Percentiles rank a stretch among this genome's conserved stretches.
phyloP scores from a whole-genome alignment of 2,113 vertebrate species.

The Phaethon lepturus region DNA sequence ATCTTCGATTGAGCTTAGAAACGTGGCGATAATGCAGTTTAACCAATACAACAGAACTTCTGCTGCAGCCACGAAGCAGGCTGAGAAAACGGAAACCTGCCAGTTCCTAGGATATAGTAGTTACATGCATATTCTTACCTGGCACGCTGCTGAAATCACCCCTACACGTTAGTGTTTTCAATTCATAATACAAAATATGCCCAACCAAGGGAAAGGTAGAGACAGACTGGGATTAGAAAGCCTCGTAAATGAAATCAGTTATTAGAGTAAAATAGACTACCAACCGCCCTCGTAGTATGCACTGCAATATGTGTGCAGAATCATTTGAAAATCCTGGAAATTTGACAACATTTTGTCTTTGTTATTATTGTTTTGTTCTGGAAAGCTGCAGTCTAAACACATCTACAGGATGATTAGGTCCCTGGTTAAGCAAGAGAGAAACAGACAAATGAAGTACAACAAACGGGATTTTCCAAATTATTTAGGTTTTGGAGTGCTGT shows the following conservation, averaged over 20 bases:
- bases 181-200: background rate
- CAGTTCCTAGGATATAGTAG: background rate
- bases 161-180: background rate
- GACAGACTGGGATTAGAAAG: background rate
- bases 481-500: background rate
- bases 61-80: constrained; percentile 20
- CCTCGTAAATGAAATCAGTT: background rate
- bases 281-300: background rate
- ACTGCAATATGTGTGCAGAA: background rate
- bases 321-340: background rate
- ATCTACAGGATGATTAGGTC: background rate
- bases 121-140: background rate
- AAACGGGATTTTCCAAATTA: background rate
- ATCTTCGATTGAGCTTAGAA: constrained; percentile 68
- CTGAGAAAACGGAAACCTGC: constrained; percentile 1
- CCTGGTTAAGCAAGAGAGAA: background rate
- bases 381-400: background rate
- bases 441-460: background rate
- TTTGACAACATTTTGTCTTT: background rate
- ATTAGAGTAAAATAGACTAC: background rate
- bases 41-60: constrained; percentile 69
- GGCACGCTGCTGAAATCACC: background rate
- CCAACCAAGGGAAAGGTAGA: background rate
- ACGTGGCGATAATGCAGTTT: constrained; percentile 70
- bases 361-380: background rate